Evolutionary conservation across 2,113 vertebrate genomes (phyloP), one percentile per base, ranked within the genome.

Genomic region (Actenoides lindsayi): DNA sequence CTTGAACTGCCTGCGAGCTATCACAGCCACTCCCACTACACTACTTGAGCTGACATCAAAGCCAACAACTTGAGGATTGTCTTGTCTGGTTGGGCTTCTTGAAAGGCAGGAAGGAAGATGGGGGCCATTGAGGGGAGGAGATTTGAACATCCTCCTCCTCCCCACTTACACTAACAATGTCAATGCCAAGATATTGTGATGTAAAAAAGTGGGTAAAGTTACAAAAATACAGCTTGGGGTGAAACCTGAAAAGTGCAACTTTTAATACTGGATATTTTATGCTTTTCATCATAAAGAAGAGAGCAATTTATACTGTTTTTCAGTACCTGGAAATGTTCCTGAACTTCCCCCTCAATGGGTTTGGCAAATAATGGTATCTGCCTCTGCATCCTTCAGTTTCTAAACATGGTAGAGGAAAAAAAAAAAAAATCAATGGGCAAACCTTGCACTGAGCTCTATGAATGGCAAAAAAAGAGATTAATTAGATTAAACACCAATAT

Each of bases 1-100:
- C 84, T 96, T 88, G 94, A 95, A 86, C 57, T 90, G 91, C 73
- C 76, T 67, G 63, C 95, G 97, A 97, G 97, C 96, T 78, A 5
- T 53, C 83, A 90, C 73, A 86, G 87, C 83, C 16, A 25, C 23
- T 1, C 10, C 85, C 54, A 53, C 64, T 88, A 65, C 50, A 24
- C 59, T 20, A 31, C 33, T 76, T 57, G 23, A 77, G 80, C 37
- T 86, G 28, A 89, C 69, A 69, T 82, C 89, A 75, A 84, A 87
- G 31, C 13, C 16, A 37, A 67, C 21, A 31, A 53, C 39, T 33
- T 70, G 33, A 39, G 60, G 23, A 33, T 59, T 71, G 85, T 82
- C 33, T 64, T 19, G 3, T 79, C 30, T 71, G 25, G 25, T 28
- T 41, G 1, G 28, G 50, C 11, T 87, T 69, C 42, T 33, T 9